Base-by-base conservation (phyloP, 2,888 invertebrate genomes). In the Julus scandinavius region DNA sequence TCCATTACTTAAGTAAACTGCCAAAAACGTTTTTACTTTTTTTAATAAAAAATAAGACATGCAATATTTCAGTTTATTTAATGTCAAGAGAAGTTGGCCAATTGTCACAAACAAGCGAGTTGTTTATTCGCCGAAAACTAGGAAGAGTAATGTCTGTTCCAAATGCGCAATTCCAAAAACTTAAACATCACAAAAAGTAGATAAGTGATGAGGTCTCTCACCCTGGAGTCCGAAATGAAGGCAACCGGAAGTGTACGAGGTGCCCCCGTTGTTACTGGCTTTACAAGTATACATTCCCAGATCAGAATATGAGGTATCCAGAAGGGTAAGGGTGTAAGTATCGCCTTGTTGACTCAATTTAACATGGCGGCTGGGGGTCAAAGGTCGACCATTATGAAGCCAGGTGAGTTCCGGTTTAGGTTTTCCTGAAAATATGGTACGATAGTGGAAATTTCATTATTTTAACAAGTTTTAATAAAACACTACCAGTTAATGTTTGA, bases 191-290 rank as follows among this genome's bases (percentile, higher is more conserved):
- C 29, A 72, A 72, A 72, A 72, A 72, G 72, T 72, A 72, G 72
- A 9, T 72, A 72, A 72, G 29, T 72, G 72, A 72, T 72, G 72
- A 72, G 72, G 72, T 72, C 38, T n/a, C 45, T 85, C 63, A 89
- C 89, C 89, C 85, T 80, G 54, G 41, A 89, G 50, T 7, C 89
- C 89, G 72, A 89, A 89, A 72, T 88, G 84, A 7, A 89, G 87
- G 72, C 89, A 89, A 0, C 95, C 95, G 89, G 95, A 94, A 90
- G 96, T 95, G 90, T 96, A 96, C 0, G 95, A 94, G 90, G 94
- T 94, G 0, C 96, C 96, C 90, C 95, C 95, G 38, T 94, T 94
- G 91, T 96, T 96, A 91, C 95, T 94, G 0, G 96, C 96, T 89
- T 95, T 94, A 87, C 91, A 91, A 7, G 95, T 95, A 92, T 96